phyloP scores from a whole-genome alignment of 1,140 invertebrate genomes.

The Nylanderia fulva region DNA sequence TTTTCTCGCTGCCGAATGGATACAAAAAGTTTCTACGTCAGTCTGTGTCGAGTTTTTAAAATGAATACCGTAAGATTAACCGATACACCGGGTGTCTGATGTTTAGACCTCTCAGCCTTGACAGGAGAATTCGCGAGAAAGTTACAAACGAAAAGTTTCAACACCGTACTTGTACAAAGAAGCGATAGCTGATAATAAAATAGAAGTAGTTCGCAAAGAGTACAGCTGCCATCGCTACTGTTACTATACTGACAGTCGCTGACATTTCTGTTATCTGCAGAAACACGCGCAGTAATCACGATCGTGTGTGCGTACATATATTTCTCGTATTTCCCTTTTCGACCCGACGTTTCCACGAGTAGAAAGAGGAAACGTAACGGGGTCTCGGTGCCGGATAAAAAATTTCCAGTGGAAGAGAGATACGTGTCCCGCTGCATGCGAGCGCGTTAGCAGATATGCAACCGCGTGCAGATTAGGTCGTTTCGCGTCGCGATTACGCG shows the following conservation, averaged over 20 bases:
- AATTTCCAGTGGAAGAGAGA: slow-evolving; percentile 48
- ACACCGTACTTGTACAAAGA: background rate
- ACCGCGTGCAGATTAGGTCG: slow-evolving; percentile 68
- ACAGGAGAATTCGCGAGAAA: background rate
- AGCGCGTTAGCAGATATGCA: slow-evolving; percentile 19
- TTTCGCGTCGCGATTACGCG: slow-evolving; percentile 56
- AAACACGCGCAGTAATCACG: background rate
- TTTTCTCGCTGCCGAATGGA: background rate
- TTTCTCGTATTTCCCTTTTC: background rate
- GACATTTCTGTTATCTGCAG: slow-evolving; percentile 24
- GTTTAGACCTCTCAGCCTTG: background rate
- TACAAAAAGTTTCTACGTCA: background rate
- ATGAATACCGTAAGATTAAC: background rate
- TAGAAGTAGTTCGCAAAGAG: background rate
- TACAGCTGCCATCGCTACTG: background rate
- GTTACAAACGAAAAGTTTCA: background rate
- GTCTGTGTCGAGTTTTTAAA: background rate
- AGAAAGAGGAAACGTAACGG: slow-evolving; percentile 58
- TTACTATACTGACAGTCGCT: background rate
- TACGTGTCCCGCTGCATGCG: slow-evolving; percentile 28
- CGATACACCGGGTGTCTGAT: background rate
- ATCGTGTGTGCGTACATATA: background rate
- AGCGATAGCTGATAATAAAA: background rate
- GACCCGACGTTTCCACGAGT: background rate
- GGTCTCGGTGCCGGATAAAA: background rate